phyloP scores from a whole-genome alignment of 1,140 invertebrate genomes.

The Polyergus mexicanus region DNA sequence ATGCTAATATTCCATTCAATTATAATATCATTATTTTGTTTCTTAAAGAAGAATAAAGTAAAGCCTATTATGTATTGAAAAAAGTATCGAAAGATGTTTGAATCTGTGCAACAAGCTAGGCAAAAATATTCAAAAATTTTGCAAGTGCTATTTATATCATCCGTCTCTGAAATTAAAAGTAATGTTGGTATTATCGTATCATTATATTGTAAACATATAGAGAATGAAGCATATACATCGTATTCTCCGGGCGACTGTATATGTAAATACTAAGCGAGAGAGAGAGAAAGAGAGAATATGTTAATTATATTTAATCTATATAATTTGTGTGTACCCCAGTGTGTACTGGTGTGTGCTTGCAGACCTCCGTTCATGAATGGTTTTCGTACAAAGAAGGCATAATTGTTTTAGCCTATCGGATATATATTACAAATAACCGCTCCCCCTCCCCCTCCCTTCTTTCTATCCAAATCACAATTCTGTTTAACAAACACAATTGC shows the following conservation, averaged over 20 bases:
- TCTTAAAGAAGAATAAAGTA: background rate
- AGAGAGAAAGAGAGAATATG: background rate
- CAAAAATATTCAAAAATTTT: background rate
- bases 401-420: background rate
- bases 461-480: background rate
- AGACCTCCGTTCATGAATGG: slow-evolving; percentile 15
- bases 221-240: background rate
- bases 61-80: background rate
- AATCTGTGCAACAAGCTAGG: background rate
- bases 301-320: slow-evolving; percentile 45
- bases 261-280: background rate
- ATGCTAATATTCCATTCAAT: background rate
- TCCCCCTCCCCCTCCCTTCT: background rate
- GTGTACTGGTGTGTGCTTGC: background rate
- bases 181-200: background rate
- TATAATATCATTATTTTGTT: slow-evolving; percentile 20
- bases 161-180: background rate
- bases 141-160: background rate
- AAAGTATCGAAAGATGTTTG: background rate
- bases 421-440: background rate
- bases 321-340: background rate
- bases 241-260: background rate
- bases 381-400: slow-evolving; percentile 29
- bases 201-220: background rate
- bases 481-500: slow-evolving; percentile 32